Evolutionary conservation across 2,113 vertebrate genomes (phyloP), one percentile per base, ranked within the genome.

Genomic region (Xenus cinereus): DNA sequence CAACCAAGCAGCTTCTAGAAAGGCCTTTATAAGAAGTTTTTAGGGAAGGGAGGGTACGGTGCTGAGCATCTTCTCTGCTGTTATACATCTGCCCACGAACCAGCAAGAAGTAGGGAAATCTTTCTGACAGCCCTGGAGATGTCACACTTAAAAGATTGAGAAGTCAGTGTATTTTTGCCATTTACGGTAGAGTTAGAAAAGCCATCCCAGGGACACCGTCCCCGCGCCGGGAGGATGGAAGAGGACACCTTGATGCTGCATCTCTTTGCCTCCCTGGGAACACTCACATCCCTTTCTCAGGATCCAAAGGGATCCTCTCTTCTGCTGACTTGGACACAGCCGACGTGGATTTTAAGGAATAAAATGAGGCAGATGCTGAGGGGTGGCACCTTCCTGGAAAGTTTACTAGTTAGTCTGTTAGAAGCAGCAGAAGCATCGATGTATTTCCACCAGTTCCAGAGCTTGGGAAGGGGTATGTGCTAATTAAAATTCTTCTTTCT

Each of bases 71-170:
- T 56, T 45, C 67, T 87, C 43, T 28, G 8, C 54, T 43, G 27
- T 35, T 62, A 10, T 0, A 3, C 1, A 37, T 13, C 74, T 75
- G 66, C 78, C 71, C 85, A 71, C 4, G 2, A 4, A 53, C 2
- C 41, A 37, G 46, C 46, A 14, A 0, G 4, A 77, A 35, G 46
- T 0, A 71, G 60, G 10, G 22, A 59, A 45, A 28, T 8, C n/a
- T 39, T 82, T 66, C 88, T 88, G 90, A 37, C 48, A n/a, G 76
- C 1, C 0, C 66, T 27, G 53, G 43, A 76, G 48, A 37, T 22
- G 69, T 32, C 71, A 50, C 0, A 0, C 26, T 41, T 43, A 17
- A 17, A 24, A 63, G 71, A 59, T 27, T 48, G 48, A 87, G 56
- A 63, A 75, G 13, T 24, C 32, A 5, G 14, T 4, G 46, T 30